These are phyloP conservation scores for Nipponia nippon DNA, from an alignment of 2,113 vertebrate genomes.

Conservation along the genomic window DNA sequence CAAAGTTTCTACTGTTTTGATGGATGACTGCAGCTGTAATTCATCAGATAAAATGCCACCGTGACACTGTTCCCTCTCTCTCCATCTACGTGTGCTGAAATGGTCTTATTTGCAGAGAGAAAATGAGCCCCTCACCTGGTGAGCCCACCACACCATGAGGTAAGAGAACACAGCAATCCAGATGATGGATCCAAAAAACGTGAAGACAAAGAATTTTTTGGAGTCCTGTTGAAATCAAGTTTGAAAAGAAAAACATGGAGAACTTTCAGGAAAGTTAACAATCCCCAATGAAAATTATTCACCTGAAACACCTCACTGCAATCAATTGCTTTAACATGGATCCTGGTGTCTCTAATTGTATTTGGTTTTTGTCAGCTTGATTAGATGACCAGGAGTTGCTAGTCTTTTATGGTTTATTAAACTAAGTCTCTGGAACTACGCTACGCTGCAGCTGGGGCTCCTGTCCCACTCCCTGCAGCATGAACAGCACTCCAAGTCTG, in stretches of 20 bases:
- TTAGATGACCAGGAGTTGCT: not conserved
- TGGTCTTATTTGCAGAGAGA: not conserved
- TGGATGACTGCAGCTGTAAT: constrained; percentile 8
- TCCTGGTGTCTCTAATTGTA: not conserved
- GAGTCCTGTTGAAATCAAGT: constrained; percentile 78
- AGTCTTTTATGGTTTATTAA: not conserved
- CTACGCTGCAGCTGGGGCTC: not conserved
- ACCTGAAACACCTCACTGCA: not conserved
- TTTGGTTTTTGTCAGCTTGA: not conserved
- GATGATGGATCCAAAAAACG: constrained; percentile 90
- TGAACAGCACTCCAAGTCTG: not conserved
- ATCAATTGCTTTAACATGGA: not conserved
- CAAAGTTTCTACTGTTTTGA: not conserved
- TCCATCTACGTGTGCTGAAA: not conserved
- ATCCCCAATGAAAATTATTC: not conserved
- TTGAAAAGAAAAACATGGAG: not conserved
- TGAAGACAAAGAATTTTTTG: constrained; percentile 83
- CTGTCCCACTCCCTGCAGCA: not conserved
- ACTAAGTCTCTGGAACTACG: not conserved
- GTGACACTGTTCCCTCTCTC: not conserved
- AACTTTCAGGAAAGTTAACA: not conserved
- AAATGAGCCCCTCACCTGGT: constrained; percentile 84
- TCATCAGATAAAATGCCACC: not conserved
- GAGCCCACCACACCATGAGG: constrained; percentile 99
- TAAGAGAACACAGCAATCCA: constrained; percentile 96